Evolutionary conservation across 1,140 invertebrate species (phyloP), one percentile per base, ranked within the genome.

Genomic region (Thrips palmi): DNA sequence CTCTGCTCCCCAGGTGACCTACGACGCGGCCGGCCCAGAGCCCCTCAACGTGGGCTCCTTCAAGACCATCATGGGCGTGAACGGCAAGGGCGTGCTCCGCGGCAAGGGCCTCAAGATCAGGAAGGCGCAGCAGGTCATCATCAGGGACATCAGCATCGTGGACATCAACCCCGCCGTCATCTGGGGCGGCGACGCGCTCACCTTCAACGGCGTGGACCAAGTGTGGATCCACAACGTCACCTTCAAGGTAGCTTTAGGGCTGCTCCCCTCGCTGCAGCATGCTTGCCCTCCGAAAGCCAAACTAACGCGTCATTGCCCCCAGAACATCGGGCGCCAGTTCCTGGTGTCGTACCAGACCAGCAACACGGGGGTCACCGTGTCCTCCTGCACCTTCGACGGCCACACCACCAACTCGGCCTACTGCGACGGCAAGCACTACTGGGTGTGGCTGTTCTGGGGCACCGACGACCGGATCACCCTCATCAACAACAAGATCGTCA

Each of bases 141-240:
- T 37, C 2, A 11, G 15, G 7, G 24, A 24, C n/a, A 10, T 37
- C 7, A 19, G 10, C 15, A 37, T 37, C 21, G 19, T 15, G 8
- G 35, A 37, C 12, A 37, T 37, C 8, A 37, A 37, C 29, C 23
- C 35, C n/a, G n/a, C 17, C n/a, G 35, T 37, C 6, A 37, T 37
- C 5, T 37, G 35, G 35, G 35, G 35, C 11, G 35, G 35, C 27
- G 35, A 37, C 15, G 35, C 35, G n/a, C 27, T 37, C 4, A n/a
- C 17, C 10, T 6, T 37, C 8, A 27, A 15, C 11, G 29, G 29
- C 20, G 21, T 10, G 3, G 11, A 21, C 8, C 27, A 37, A 18
- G 21, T 37, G 11, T 27, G 27, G 21, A 27, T 37, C 2, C 24
- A 37, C 20, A 24, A n/a, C n/a, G n/a, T n/a, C n/a, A n/a, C n/a